Evolutionary conservation across 2,888 invertebrate species (phyloP).

Genomic region (Callimorpha dominula): DNA sequence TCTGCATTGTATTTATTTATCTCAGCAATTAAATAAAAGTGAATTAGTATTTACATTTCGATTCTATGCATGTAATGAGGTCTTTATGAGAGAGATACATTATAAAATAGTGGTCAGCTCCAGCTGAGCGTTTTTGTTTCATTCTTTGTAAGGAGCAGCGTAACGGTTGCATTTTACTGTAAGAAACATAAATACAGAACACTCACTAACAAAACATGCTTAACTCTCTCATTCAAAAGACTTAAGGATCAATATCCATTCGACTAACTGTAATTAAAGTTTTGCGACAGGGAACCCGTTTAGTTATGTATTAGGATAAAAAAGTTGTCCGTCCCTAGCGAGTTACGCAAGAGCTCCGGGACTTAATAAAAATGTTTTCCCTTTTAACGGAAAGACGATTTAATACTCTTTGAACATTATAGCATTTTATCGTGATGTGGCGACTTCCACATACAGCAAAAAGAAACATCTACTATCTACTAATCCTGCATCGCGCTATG

Average conservation of each 20-base stretch:
- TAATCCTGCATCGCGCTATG: too few relatives aligned
- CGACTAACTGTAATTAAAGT: slow-evolving; percentile 6
- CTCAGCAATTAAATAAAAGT: neutral
- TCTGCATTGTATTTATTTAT: neutral
- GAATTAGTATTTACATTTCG: neutral
- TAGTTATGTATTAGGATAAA: slow-evolving; percentile 71
- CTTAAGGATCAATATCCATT: slow-evolving; percentile 25
- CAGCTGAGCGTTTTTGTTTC: neutral
- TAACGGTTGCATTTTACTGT: slow-evolving; percentile 53
- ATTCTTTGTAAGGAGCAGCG: slow-evolving; percentile 15
- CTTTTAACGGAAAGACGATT: slow-evolving; percentile 80
- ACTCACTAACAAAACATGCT: neutral
- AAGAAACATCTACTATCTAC: too few relatives aligned
- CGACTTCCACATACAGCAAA: too few relatives aligned
- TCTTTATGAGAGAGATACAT: neutral
- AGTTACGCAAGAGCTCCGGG: slow-evolving; percentile 81
- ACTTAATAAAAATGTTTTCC: slow-evolving; percentile 77
- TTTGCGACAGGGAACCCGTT: slow-evolving; percentile 59
- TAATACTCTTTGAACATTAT: slow-evolving; percentile 59
- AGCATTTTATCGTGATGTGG: neutral
- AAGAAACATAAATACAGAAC: slow-evolving; percentile 23
- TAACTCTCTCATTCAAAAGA: slow-evolving; percentile 2
- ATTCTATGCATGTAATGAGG: neutral
- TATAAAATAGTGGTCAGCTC: neutral
- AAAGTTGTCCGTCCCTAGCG: slow-evolving; percentile 67